Percentiles rank a stretch among this genome's conserved stretches.
phyloP scores from a whole-genome alignment of 2,888 invertebrate species.

The Tetropium fuscum region DNA sequence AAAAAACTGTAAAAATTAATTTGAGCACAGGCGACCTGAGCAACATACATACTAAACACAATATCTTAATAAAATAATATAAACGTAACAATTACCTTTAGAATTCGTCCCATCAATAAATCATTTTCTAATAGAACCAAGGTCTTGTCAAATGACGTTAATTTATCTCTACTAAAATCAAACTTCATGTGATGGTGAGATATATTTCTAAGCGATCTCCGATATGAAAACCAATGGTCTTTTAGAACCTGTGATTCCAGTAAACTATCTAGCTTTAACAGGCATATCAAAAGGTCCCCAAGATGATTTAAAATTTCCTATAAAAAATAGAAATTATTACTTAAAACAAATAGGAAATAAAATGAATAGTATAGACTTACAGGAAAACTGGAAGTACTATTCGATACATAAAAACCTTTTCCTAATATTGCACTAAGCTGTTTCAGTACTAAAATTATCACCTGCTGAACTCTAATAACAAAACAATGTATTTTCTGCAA shows the following conservation, averaged over 20 bases:
- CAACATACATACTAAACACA: not conserved
- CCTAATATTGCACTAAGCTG: slow-evolving; percentile 80
- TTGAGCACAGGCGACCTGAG: not conserved
- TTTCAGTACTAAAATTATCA: slow-evolving; percentile 77
- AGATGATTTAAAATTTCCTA: slow-evolving; percentile 69
- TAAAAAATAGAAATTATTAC: slow-evolving; percentile 40
- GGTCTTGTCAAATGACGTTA: slow-evolving; percentile 78
- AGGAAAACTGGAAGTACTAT: slow-evolving; percentile 58
- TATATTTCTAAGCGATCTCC: slow-evolving; percentile 78
- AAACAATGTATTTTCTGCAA: slow-evolving; percentile 77
- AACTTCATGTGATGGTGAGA: slow-evolving; percentile 74
- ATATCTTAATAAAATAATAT: not conserved
- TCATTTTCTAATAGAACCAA: slow-evolving; percentile 77
- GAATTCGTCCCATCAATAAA: slow-evolving; percentile 77
- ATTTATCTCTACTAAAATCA: slow-evolving; percentile 71
- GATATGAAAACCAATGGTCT: slow-evolving; percentile 83
- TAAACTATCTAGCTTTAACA: slow-evolving; percentile 77
- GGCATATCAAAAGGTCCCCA: slow-evolving; percentile 75
- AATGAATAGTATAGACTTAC: slow-evolving; percentile 49
- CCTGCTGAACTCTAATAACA: slow-evolving; percentile 77
- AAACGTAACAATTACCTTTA: slow-evolving; percentile 68
- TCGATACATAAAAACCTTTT: slow-evolving; percentile 63
- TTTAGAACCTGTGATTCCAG: slow-evolving; percentile 70
- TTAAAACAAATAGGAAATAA: not conserved
- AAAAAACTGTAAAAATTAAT: too few species aligned